Percentiles rank a stretch among this genome's conserved stretches.
Conservation (phyloP, 2,888 invertebrate genomes). For the Mimas tiliae region DNA sequence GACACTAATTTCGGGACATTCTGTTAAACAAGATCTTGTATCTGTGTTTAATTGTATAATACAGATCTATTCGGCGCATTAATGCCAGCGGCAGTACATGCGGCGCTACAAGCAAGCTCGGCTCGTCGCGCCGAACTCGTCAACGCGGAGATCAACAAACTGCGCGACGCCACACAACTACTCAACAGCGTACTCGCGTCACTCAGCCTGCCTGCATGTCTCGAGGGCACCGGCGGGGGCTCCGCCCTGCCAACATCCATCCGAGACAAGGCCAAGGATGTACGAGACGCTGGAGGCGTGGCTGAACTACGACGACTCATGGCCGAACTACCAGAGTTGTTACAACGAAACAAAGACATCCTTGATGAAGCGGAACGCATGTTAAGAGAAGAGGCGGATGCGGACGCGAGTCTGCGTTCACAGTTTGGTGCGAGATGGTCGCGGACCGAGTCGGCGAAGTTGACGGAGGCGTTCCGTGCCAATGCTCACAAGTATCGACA, state of each 20-base stretch:
- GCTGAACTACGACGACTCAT: conserved; percentile 89
- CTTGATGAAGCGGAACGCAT: conserved; percentile 89
- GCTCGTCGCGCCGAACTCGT: conserved; percentile 94
- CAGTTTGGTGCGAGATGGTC: conserved; percentile 98
- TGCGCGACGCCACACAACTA: conserved; percentile 96
- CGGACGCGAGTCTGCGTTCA: conserved; percentile 93
- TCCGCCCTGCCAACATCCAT: conserved; percentile 94
- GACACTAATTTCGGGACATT: too few relatives aligned
- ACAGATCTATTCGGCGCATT: conserved; percentile 93
- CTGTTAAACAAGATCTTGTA: too few relatives aligned
- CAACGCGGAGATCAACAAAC: conserved; percentile 92
- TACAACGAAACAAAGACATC: conserved; percentile 95
- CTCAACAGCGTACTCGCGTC: conserved; percentile 96
- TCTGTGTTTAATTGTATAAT: too few relatives aligned
- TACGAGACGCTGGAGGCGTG: conserved; percentile 92
- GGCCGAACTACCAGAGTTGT: conserved; percentile 94
- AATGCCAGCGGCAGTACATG: conserved; percentile 95
- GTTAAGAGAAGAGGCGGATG: conserved; percentile 95
- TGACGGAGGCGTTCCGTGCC: conserved; percentile 94
- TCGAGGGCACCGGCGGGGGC: conserved; percentile 91
- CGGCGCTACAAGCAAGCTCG: conserved; percentile 94
- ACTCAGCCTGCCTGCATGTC: conserved; percentile 97
- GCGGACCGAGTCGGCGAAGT: conserved; percentile 92
- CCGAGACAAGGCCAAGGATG: conserved; percentile 91
- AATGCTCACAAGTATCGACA: conserved; percentile 97